Base-by-base conservation (phyloP, 2,888 invertebrate genomes). In the Matsumyia berberina region DNA sequence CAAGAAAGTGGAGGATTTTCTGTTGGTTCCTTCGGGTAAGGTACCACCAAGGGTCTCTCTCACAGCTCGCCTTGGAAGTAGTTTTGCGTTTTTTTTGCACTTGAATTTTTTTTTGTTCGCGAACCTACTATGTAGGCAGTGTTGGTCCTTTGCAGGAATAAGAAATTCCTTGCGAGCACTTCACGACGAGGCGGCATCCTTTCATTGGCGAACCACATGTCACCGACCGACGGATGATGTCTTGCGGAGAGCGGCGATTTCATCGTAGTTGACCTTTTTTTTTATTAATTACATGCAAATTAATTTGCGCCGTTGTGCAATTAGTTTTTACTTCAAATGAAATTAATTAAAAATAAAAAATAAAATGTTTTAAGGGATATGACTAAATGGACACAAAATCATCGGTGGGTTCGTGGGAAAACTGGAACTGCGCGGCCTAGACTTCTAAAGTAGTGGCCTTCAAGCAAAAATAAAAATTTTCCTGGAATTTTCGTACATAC, bases 91-190 rank as follows among this genome's bases (percentile, higher is more conserved):
- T 49, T 44, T 8, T 11, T 58, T 55, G 19, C 7, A 35, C 39
- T 73, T n/a, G 6, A 7, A 12, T 73, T 35, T 66, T 46, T 49
- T 62, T 31, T 46, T 49, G n/a, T 19, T 73, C 12, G 46, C 33
- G 37, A 57, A 69, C 8, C 37, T 51, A 82, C 57, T 51, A 82
- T 51, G 58, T 37, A 69, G 69, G 57, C 49, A 46, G 15, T 35
- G 42, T 12, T 37, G 55, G 74, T 81, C 82, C 77, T 77, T 82
- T 39, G 31, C 42, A 76, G 42, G 29, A 69, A 76, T 66, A 77
- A 72, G 60, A 82, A 77, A 82, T 77, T 66, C 66, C 72, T 81
- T 74, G 62, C 62, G 37, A 74, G 67, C 74, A 81, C 55, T 74
- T 81, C 42, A 55, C 62, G 8, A 42, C 57, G 70, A 66, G 67